Conservation (phyloP, 1,140 invertebrate species). For the Mylabris phalerata region DNA sequence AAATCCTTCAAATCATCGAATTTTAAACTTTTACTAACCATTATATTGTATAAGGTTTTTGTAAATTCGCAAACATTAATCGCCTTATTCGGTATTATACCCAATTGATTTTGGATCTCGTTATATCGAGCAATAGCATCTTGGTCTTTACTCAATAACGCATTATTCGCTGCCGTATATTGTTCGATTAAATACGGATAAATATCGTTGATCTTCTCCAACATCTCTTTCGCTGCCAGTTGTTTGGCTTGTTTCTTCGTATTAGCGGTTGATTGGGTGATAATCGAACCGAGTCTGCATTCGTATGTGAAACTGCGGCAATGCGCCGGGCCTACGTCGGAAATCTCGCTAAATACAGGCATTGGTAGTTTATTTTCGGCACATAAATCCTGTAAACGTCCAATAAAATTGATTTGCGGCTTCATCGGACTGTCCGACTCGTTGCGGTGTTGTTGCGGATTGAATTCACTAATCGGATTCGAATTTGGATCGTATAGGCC, state of each 20-base stretch:
- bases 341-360: constrained; percentile 56
- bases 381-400: constrained; percentile 49
- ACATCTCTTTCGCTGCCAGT: constrained; percentile 48
- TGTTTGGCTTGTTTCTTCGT: constrained; percentile 56
- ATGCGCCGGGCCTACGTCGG: constrained; percentile 65
- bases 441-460: constrained; percentile 13
- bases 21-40: constrained; percentile 20
- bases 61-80: constrained; percentile 23
- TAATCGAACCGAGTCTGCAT: constrained; percentile 56
- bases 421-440: constrained; percentile 57
- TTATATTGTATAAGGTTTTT: constrained; percentile 19
- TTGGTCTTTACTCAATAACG: constrained; percentile 5
- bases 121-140: constrained; percentile 18
- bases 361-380: constrained; percentile 54
- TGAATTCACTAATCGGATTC: constrained; percentile 19
- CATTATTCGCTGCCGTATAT: constrained; percentile 4
- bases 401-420: constrained; percentile 46
- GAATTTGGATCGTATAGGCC: constrained; percentile 24
- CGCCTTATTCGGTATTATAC: constrained; percentile 24
- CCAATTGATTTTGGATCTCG: constrained; percentile 4
- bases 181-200: constrained; percentile 19
- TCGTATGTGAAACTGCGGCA: constrained; percentile 60
- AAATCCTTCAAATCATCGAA: constrained; percentile 27
- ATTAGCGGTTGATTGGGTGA: constrained; percentile 45
- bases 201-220: constrained; percentile 35